Percentiles rank a stretch among this genome's conserved stretches.
Evolutionary conservation across 2,113 vertebrate species (phyloP).

Genomic region (Psettodes erumei): DNA sequence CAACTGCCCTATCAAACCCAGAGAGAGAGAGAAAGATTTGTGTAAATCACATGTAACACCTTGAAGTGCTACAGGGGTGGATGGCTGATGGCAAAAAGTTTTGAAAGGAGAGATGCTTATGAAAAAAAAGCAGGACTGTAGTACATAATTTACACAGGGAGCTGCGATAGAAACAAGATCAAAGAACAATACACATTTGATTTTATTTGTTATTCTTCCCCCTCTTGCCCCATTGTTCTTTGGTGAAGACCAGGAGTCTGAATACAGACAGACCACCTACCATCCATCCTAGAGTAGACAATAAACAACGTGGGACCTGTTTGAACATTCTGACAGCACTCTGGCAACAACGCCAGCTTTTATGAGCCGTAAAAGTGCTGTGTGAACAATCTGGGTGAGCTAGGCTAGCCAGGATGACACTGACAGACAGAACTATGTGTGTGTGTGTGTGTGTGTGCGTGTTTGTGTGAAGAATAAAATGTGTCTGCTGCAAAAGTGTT

Average conservation of each 20-base stretch:
- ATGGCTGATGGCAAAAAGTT: slow-evolving; percentile 3
- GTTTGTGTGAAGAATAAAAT: slow-evolving; percentile 53
- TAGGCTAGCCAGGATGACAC: slow-evolving; percentile 61
- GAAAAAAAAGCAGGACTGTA: not conserved
- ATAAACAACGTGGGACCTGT: slow-evolving; percentile 42
- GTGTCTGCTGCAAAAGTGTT: slow-evolving; percentile 68
- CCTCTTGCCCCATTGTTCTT: slow-evolving; percentile 39
- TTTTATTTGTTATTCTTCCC: not conserved
- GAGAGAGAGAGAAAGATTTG: slow-evolving; percentile 25
- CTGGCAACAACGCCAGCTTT: slow-evolving; percentile 36
- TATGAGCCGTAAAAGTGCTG: slow-evolving; percentile 52
- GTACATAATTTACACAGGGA: slow-evolving; percentile 16
- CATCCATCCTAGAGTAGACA: slow-evolving; percentile 39
- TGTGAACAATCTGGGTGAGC: slow-evolving; percentile 65
- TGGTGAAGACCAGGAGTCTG: slow-evolving; percentile 26
- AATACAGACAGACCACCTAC: slow-evolving; percentile 57
- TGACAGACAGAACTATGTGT: slow-evolving; percentile 49
- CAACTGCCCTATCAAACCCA: slow-evolving; percentile 1
- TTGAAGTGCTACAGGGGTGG: slow-evolving; percentile 4
- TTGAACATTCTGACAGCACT: slow-evolving; percentile 47
- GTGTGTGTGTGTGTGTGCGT: slow-evolving; percentile 43
- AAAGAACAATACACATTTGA: slow-evolving; percentile 17
- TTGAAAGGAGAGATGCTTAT: not conserved
- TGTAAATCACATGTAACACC: slow-evolving; percentile 55
- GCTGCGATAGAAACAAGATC: slow-evolving; percentile 3